Evolutionary conservation across 2,797 vertebrate species (phyloP), one percentile per base, ranked within the genome.

Genomic region (Aythya fuligula): DNA sequence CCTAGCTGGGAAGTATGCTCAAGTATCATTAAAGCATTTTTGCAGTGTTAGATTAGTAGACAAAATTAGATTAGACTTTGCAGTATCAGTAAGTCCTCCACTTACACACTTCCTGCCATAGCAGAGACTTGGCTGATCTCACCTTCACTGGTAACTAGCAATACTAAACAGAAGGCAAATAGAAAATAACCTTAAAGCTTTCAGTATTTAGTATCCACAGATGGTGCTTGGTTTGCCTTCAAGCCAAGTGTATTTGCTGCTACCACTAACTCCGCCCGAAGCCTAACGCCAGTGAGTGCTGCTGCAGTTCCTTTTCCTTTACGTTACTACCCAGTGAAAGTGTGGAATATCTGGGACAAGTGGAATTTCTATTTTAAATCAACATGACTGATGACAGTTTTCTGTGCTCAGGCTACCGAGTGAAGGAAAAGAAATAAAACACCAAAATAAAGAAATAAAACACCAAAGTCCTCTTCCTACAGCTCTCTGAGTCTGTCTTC

Each of bases 301-400:
- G 58, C 36, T 49, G 27, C 15, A 53, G 19, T 7, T 71, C 53
- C 51, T n/a, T 45, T 45, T 57, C 41, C 34, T n/a, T 53, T n/a
- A 51, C 6, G 19, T 12, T 30, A 60, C 30, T 0, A 0, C 0
- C 2, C 20, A 83, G 21, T 6, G 18, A 79, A 51, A 54, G 43
- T 45, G 8, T 82, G 43, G 30, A 85, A 7, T 47, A 89, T 9
- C 57, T 36, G 30, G 19, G 73, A 64, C 13, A 10, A 71, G 45
- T 19, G 38, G 61, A 89, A 67, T 6, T 53, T 34, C 21, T 80
- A 25, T 27, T 49, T 67, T 45, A 36, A 86, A 86, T 45, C 53
- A 80, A 75, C n/a, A n/a, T 0, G 0, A 82, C 70, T 36, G 64
- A 21, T 77, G 71, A 70, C 25, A 76, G 57, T 61, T 92, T 70